Evolutionary conservation across 2,888 invertebrate genomes (phyloP), one percentile per base, ranked within the genome.

Genomic region (Hirtodrosophila alboralis): DNA sequence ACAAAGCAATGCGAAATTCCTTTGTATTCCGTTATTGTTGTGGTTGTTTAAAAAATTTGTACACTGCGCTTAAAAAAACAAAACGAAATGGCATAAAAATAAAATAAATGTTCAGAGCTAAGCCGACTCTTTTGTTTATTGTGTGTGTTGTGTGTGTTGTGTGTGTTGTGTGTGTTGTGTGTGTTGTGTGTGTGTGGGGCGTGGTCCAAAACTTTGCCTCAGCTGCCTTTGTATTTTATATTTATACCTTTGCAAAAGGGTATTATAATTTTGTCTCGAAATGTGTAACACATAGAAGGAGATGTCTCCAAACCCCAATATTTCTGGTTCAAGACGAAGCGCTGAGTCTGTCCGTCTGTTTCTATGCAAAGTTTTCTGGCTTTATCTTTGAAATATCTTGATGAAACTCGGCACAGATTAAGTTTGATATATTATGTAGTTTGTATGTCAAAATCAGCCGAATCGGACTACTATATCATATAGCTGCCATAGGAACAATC

Each of bases 111-210:
- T 68, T 48, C 58, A 41, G 51, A 57, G 80, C 80, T 75, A 81
- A 81, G 84, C 78, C 79, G 62, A 38, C 66, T 59, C 38, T 83
- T n/a, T 66, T 79, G 74, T 75, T 80, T 75, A 69, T n/a, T 78
- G 54, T 48, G 33, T 38, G 33, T 44, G 38, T 26, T n/a, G 41
- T 27, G 12, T 21, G 14, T 23, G 44, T 21, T n/a, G 56, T 43
- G 59, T 36, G 38, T 33, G 37, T 23, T n/a, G 57, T 33, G 38
- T 12, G 53, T 26, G 23, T 31, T 1, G 23, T 1, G 23, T 4
- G 23, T 1, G 21, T 12, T 26, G 27, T 13, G 12, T 23, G n/a
- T 18, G 21, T n/a, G 49, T 27, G 57, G 41, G 73, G 75, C 73
- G 69, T 64, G 78, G 51, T n/a, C 45, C 28, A 54, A 75, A 78